phyloP scores from a whole-genome alignment of 2,797 vertebrate species.

The Cryptoprocta ferox region DNA sequence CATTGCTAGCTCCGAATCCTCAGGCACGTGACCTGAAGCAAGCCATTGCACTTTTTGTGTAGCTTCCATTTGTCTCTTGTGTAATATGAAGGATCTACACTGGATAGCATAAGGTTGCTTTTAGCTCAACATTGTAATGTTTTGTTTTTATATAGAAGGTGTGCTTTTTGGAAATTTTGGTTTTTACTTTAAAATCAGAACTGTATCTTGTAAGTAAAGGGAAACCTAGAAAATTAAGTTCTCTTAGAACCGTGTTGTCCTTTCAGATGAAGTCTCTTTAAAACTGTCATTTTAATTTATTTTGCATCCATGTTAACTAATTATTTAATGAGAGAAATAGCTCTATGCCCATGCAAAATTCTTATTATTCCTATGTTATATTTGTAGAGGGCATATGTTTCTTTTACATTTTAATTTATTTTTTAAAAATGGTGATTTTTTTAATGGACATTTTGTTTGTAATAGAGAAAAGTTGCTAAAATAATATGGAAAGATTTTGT shows the following conservation, averaged over 20 bases:
- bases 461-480: neutral
- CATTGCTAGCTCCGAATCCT: neutral
- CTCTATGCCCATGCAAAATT: neutral
- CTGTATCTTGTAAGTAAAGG: conserved; percentile 2
- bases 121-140: neutral
- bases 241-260: neutral
- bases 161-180: neutral
- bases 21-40: neutral
- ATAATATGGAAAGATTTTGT: conserved; percentile 1
- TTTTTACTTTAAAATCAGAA: conserved; percentile 44
- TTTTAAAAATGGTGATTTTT: neutral
- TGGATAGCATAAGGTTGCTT: neutral
- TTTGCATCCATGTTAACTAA: neutral
- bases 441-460: conserved; percentile 17
- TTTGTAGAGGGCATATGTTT: neutral
- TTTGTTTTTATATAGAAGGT: conserved; percentile 10
- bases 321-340: neutral
- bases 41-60: conserved; percentile 2
- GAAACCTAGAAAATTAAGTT: conserved; percentile 12
- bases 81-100: neutral
- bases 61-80: neutral
- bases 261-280: conserved; percentile 17
- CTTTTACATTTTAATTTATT: conserved; percentile 47
- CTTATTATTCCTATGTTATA: neutral
- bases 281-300: neutral